Evolutionary conservation across 2,797 vertebrate species (phyloP), one percentile per base, ranked within the genome.

Genomic region (Typhlichthys subterraneus): DNA sequence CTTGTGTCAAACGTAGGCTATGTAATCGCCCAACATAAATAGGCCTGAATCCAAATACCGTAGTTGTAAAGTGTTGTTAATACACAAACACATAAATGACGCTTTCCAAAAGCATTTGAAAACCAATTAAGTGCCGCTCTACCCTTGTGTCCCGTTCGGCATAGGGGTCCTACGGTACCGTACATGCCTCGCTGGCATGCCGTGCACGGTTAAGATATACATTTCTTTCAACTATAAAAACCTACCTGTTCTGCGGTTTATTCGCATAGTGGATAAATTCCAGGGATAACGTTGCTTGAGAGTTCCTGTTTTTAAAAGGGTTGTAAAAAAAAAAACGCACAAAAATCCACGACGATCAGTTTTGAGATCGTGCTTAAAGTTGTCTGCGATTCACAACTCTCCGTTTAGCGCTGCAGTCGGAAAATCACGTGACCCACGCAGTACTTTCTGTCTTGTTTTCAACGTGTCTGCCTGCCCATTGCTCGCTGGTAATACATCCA

Each of bases 191-290:
- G 81, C 69, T 81, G 77, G 78, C 81, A 72, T 38, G 33, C 12
- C 23, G 23, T 23, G 2, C 23, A 23, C 23, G 23, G 2, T 23
- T 23, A 23, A 69, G 14, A 15, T 52, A 9, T 51, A 14, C 5
- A 17, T 2, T 51, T 8, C 9, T 14, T 23, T 45, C 5, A 56
- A 2, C n/a, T 47, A 10, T 17, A 17, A 49, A 42, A 73, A 78
- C 87, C 88, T 72, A 91, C 90, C 87, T 89, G 83, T 60, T 67
- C 57, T 71, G 70, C 61, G 62, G 51, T 76, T 71, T 65, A 57
- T 50, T 49, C 70, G 66, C 88, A 91, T 91, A 68, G 54, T 68
- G 73, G 12, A 65, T 52, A 14, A 38, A 42, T 33, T 72, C 67
- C 61, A n/a, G 54, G 42, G 45, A 55, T 70, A 67, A 59, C 11